Conservation (phyloP, 2,113 vertebrate genomes). For the Paralichthys olivaceus region DNA sequence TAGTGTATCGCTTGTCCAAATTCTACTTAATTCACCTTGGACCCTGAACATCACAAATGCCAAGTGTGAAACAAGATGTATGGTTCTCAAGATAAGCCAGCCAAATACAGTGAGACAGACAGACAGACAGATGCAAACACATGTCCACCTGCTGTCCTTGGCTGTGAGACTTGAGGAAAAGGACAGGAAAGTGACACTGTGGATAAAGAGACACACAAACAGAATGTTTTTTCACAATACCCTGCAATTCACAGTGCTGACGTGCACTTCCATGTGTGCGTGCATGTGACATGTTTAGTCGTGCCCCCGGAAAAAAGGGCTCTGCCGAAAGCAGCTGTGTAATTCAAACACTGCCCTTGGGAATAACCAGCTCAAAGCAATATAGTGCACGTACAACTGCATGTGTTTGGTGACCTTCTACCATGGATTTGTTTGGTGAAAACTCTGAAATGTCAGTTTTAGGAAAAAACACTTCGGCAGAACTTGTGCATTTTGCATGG, state of each 20-base stretch:
- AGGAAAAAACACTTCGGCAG: conserved; percentile 14
- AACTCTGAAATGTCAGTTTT: neutral
- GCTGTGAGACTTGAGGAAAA: no score
- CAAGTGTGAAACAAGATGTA: no score
- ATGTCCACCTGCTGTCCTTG: no score
- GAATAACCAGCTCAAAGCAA: neutral
- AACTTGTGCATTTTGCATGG: conserved; percentile 5
- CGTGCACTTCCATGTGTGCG: neutral
- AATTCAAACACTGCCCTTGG: neutral
- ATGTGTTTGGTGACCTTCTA: neutral
- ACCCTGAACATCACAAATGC: no score
- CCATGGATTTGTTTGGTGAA: neutral
- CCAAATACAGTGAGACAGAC: no score
- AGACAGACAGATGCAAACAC: no score
- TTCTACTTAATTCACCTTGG: no score
- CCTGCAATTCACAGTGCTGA: no score
- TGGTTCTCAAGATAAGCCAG: no score
- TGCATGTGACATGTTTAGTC: neutral
- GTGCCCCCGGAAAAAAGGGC: neutral
- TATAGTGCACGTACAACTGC: neutral
- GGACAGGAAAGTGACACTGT: no score
- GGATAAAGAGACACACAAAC: neutral
- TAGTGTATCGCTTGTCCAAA: no score
- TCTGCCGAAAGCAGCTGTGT: neutral
- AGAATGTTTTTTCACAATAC: neutral